Conservation (phyloP, 2,888 invertebrate species). For the Drosophila sordidula region DNA sequence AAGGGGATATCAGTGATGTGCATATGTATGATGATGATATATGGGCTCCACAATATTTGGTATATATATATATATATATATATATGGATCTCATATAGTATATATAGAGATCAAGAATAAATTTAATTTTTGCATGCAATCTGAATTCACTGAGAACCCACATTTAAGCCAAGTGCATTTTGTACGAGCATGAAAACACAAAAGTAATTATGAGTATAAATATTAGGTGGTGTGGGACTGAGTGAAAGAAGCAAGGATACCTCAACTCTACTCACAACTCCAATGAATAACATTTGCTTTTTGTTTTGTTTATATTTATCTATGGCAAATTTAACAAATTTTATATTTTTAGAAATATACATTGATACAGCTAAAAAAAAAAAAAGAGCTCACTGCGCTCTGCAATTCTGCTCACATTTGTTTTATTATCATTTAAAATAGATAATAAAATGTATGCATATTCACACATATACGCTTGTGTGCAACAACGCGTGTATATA, state of each 20-base stretch:
- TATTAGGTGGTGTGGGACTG: no score
- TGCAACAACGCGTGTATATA: slow-evolving; percentile 31
- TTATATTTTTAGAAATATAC: slow-evolving; percentile 70
- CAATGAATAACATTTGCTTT: slow-evolving; percentile 13
- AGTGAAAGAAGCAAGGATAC: background rate
- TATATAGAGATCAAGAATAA: no score
- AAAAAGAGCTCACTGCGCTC: slow-evolving; percentile 49
- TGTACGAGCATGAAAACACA: no score
- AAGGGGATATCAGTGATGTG: no score
- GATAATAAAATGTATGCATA: slow-evolving; percentile 53
- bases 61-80: no score
- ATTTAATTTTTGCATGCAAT: no score
- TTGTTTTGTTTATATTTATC: slow-evolving; percentile 72
- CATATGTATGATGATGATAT: background rate
- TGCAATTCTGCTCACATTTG: slow-evolving; percentile 43
- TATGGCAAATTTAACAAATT: slow-evolving; percentile 80
- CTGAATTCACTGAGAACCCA: no score
- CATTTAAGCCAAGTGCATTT: no score
- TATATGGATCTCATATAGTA: no score
- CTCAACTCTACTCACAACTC: background rate
- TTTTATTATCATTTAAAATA: slow-evolving; percentile 46
- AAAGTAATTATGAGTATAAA: no score
- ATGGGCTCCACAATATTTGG: no score
- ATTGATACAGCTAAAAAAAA: slow-evolving; percentile 64
- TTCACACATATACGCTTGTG: slow-evolving; percentile 32